Evolutionary conservation across 2,113 vertebrate genomes (phyloP), one percentile per base, ranked within the genome.

Genomic region (Chloroceryle aenea): DNA sequence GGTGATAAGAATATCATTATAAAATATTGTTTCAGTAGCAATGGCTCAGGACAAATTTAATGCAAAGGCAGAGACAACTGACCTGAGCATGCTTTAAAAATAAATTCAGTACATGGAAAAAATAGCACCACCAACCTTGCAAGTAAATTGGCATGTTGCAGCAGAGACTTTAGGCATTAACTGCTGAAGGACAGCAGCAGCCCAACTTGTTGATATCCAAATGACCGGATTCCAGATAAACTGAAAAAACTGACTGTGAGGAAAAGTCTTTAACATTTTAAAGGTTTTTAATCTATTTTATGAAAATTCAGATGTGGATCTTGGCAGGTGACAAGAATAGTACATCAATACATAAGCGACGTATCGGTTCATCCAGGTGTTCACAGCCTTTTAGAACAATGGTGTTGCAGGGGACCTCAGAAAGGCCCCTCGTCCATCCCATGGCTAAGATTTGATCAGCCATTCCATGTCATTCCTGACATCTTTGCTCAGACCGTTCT

Each of bases 51-150:
- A 98, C 98, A 99, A 99, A 99, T 98, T 99, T 99, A 99, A 98
- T 99, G 99, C 99, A 99, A 99, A 99, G 99, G 99, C 99, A 99
- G 98, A 99, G 98, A 98, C 98, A 98, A 98, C 98, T 98, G 99
- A 99, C 98, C 98, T 98, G 98, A 98, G 98, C 98, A 98, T 98
- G 98, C 98, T 98, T 98, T 79, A 74, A 97, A 97, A 97, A 96
- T 98, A 98, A 98, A 98, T 95, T 98, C 98, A 97, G 98, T 98
- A 98, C 97, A 99, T 98, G 98, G 98, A 98, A 99, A 99, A 97
- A 98, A 97, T 97, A 99, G 98, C 97, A 90, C 98, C 98, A 99
- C 99, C 99, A 99, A 99, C 99, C 99, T 99, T 99, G 98, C 93
- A 98, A 97, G 98, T 98, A 98, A 98, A 98, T 98, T 98, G 98